phyloP scores from a whole-genome alignment of 1,140 invertebrate genomes.

The Pristionchus pacificus region DNA sequence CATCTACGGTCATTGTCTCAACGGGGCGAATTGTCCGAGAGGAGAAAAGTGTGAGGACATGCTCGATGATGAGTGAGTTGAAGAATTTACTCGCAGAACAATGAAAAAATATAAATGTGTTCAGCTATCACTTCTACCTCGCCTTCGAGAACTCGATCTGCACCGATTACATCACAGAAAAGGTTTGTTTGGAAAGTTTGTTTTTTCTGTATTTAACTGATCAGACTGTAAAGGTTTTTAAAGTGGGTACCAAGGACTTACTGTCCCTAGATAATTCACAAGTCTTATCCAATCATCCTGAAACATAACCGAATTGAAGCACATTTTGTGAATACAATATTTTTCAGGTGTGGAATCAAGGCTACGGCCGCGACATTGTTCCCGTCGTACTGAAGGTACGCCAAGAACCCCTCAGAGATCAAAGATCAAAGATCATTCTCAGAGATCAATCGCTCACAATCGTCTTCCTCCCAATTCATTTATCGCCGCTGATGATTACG shows the following conservation, averaged over 20 bases:
- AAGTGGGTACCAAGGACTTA: too few species aligned
- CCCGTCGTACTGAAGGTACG: slow-evolving; percentile 46
- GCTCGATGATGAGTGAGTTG: slow-evolving; percentile 45
- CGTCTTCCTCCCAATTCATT: slow-evolving; percentile 51
- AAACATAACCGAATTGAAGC: too few species aligned
- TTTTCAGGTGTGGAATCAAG: slow-evolving; percentile 49
- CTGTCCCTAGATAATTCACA: too few species aligned
- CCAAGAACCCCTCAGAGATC: background rate
- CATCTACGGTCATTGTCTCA: slow-evolving; percentile 44
- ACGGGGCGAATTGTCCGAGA: slow-evolving; percentile 41
- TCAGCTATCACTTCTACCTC: slow-evolving; percentile 71
- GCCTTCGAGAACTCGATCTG: slow-evolving; percentile 69
- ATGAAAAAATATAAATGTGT: background rate
- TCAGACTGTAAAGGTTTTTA: too few species aligned
- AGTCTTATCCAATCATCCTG: too few species aligned
- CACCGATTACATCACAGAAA: slow-evolving; percentile 58
- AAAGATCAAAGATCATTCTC: background rate
- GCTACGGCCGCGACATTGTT: slow-evolving; percentile 38
- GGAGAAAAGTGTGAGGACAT: slow-evolving; percentile 40
- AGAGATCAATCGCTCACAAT: slow-evolving; percentile 41
- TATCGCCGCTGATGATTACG: slow-evolving; percentile 53
- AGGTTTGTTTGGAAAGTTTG: too few species aligned
- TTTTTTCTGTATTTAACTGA: too few species aligned
- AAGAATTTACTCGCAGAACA: slow-evolving; percentile 2
- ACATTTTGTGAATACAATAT: too few species aligned